Evolutionary conservation across 2,888 invertebrate genomes (phyloP).

Genomic region (Flexamia atlantica): DNA sequence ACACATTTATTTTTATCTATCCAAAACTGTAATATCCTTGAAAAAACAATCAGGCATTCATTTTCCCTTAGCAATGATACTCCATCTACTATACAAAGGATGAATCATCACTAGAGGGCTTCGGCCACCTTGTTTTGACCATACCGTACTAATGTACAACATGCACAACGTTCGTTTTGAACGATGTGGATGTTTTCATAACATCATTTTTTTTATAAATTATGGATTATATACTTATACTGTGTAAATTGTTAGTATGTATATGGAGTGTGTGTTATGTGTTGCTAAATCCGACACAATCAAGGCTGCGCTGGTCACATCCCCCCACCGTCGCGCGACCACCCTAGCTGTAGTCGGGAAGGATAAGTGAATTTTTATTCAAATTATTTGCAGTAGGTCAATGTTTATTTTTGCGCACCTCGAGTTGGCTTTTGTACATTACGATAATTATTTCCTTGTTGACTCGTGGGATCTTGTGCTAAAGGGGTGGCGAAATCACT

Average conservation of each 20-base stretch:
- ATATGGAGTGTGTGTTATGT: constrained; percentile 43
- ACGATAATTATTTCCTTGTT: no score
- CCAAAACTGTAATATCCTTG: no score
- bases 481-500: not conserved
- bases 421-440: no score
- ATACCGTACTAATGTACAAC: constrained; percentile 28
- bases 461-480: no score
- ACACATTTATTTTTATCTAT: no score
- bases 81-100: not conserved
- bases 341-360: not conserved
- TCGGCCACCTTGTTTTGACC: constrained; percentile 40
- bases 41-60: no score
- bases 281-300: constrained; percentile 34
- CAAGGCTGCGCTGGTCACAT: constrained; percentile 35
- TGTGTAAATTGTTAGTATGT: constrained; percentile 5
- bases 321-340: constrained; percentile 28
- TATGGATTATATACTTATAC: not conserved
- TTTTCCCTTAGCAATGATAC: no score
- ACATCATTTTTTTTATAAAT: not conserved
- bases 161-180: constrained; percentile 19
- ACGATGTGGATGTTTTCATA: constrained; percentile 15
- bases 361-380: not conserved
- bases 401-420: no score
- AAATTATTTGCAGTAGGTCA: no score
- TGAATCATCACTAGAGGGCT: constrained; percentile 35